phyloP scores from a whole-genome alignment of 2,888 invertebrate species.

The Galerucella nymphaeae region DNA sequence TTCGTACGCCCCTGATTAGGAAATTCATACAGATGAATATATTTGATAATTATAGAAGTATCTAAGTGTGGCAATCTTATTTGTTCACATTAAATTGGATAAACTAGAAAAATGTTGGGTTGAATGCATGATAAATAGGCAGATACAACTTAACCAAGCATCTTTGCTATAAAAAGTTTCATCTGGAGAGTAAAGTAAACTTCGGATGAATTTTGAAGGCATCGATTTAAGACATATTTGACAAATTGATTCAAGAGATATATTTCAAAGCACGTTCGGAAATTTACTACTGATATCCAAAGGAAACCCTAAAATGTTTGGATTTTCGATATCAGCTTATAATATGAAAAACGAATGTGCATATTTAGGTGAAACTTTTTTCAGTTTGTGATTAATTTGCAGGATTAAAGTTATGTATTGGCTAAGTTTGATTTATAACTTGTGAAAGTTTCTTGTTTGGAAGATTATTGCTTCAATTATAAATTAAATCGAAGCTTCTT shows the following conservation, averaged over 20 bases:
- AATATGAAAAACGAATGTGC: conserved; percentile 29
- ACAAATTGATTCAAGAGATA: conserved; percentile 35
- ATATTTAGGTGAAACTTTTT: conserved; percentile 31
- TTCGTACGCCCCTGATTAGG: no score
- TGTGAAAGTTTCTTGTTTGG: background rate
- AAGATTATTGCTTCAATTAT: background rate
- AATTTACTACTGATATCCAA: conserved; percentile 27
- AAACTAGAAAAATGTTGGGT: background rate
- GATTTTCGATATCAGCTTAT: conserved; percentile 32
- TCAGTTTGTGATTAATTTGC: conserved; percentile 14
- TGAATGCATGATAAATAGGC: conserved; percentile 24
- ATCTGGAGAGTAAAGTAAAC: conserved; percentile 32
- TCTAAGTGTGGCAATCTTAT: background rate
- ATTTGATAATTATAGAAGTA: background rate
- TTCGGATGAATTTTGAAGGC: conserved; percentile 21
- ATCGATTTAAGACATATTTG: conserved; percentile 32
- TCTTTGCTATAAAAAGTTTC: conserved; percentile 28
- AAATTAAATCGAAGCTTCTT: no score
- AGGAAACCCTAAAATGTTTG: conserved; percentile 15
- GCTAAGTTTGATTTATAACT: background rate
- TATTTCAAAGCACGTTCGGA: conserved; percentile 36
- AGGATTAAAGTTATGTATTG: conserved; percentile 6
- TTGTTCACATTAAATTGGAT: conserved; percentile 15
- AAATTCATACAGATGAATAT: no score
- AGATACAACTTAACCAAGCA: conserved; percentile 27